These are phyloP conservation scores for Hippoglossus hippoglossus DNA, from an alignment of 2,797 vertebrate genomes.

Conservation along the genomic window DNA sequence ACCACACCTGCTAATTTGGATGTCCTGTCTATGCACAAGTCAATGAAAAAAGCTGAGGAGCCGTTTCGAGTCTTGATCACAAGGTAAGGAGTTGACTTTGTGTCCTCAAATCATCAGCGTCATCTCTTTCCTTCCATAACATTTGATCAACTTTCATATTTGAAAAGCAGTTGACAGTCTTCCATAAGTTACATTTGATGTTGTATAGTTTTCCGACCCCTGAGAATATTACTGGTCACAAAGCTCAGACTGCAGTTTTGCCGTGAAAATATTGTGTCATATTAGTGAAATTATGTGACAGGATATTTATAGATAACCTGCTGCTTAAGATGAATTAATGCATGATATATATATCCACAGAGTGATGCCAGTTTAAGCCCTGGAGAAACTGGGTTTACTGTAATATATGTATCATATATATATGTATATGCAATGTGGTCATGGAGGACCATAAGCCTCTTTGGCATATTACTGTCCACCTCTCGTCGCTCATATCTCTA, in stretches of 20 bases:
- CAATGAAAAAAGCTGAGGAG: slow-evolving; percentile 30
- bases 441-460: slow-evolving; percentile 76
- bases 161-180: background rate
- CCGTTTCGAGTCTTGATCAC: slow-evolving; percentile 14
- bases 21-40: slow-evolving; percentile 26
- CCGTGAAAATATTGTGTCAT: slow-evolving; percentile 28
- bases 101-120: background rate
- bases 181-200: background rate
- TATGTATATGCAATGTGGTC: slow-evolving; percentile 45
- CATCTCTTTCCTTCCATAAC: slow-evolving; percentile 1
- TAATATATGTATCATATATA: slow-evolving; percentile 38
- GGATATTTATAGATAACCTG: slow-evolving; percentile 11
- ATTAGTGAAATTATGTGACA: slow-evolving; percentile 40
- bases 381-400: slow-evolving; percentile 30
- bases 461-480: slow-evolving; percentile 75
- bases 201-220: background rate
- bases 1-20: slow-evolving; percentile 3
- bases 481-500: slow-evolving; percentile 73
- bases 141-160: slow-evolving; percentile 2
- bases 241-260: slow-evolving; percentile 1
- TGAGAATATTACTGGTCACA: slow-evolving; percentile 9
- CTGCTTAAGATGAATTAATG: slow-evolving; percentile 20
- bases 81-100: slow-evolving; percentile 51
- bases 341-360: slow-evolving; percentile 3
- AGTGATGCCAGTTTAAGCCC: slow-evolving; percentile 29